phyloP scores from a whole-genome alignment of 2,797 vertebrate species.

The Cygnus olor region DNA sequence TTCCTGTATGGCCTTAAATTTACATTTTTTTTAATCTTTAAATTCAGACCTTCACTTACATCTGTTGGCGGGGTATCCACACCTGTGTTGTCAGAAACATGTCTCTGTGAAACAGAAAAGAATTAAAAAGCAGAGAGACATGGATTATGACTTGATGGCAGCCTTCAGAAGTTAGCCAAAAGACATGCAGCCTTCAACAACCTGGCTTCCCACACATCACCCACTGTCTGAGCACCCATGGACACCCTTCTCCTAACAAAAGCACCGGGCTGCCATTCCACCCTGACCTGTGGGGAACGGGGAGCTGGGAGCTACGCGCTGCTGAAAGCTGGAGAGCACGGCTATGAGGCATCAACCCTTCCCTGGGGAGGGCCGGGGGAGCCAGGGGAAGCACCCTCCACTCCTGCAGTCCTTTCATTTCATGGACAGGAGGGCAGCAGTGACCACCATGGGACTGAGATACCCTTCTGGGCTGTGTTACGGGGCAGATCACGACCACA shows the following conservation, averaged over 20 bases:
- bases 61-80: background rate
- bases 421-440: background rate
- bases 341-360: fast-evolving
- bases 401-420: background rate
- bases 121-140: background rate
- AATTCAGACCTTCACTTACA: background rate
- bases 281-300: fast-evolving
- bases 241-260: background rate
- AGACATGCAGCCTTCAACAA: background rate
- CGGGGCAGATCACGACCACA: too few relatives aligned
- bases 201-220: background rate
- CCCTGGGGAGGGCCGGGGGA: background rate
- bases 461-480: background rate
- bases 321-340: background rate
- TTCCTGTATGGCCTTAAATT: background rate
- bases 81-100: too few relatives aligned
- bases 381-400: fast-evolving
- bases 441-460: background rate
- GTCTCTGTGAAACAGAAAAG: background rate
- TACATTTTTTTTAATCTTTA: fast-evolving
- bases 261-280: background rate
- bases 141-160: background rate
- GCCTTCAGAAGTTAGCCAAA: background rate
- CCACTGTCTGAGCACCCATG: fast-evolving
- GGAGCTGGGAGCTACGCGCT: background rate